A percentile compares a stretch with the other conserved stretches of the same genome.
Conservation (phyloP, 2,888 invertebrate genomes). For the Dasysyrphus albostriatus region DNA sequence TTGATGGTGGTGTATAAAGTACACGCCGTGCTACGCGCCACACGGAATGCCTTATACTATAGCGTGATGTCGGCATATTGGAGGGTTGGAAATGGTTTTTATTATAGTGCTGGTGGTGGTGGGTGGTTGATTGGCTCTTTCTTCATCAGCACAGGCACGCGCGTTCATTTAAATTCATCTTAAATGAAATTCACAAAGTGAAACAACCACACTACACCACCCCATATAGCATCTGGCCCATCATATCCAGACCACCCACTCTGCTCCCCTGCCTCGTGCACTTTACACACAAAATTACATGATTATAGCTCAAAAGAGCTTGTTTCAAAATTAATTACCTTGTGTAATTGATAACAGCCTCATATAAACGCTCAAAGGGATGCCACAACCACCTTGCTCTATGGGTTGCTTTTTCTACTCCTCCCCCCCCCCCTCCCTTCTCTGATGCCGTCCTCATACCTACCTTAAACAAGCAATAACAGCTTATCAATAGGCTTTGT, state of each 20-base stretch:
- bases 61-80: background rate
- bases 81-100: conserved; percentile 27
- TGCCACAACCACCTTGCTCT: conserved; percentile 59
- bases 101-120: conserved; percentile 26
- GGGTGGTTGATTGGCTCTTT: conserved; percentile 53
- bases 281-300: conserved; percentile 75
- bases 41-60: background rate
- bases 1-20: conserved; percentile 1
- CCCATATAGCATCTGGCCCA: background rate
- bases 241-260: conserved; percentile 10
- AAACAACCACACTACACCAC: conserved; percentile 50
- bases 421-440: too few species aligned
- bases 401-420: conserved; percentile 27
- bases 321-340: conserved; percentile 77
- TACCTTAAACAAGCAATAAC: conserved; percentile 42
- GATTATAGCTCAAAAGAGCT: conserved; percentile 75
- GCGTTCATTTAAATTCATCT: conserved; percentile 70
- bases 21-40: background rate
- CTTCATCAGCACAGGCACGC: conserved; percentile 68
- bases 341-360: conserved; percentile 76
- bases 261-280: conserved; percentile 52
- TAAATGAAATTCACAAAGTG: conserved; percentile 74
- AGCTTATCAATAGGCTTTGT: conserved; percentile 69
- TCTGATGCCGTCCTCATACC: background rate
- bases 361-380: conserved; percentile 76